Evolutionary conservation across 2,113 vertebrate species (phyloP), one percentile per base, ranked within the genome.

Genomic region (Puntigrus tetrazona): DNA sequence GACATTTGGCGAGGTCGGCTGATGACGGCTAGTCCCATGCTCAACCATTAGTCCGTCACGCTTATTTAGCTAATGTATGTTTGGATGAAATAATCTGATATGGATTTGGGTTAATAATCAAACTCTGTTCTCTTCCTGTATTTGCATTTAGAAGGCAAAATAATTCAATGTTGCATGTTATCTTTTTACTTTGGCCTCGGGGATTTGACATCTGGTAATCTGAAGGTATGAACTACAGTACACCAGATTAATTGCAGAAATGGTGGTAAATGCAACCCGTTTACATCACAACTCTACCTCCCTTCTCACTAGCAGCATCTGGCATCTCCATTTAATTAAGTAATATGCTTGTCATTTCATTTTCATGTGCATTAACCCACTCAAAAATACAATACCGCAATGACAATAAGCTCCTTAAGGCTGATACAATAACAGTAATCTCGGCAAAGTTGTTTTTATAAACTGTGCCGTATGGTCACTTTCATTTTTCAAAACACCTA

Each of bases 351-450:
- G 82, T 87, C 88, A 92, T 93, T 94, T 92, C 88, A 79, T 91
- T 91, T 84, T 84, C 59, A 7, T 85, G 82, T 88, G 88, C 90
- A 90, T 88, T 78, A 88, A 85, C 43, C 87, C 81, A 84, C 43
- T 70, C 86, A 89, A 89, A 88, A 89, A 89, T 73, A 92, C 92
- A 94, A 94, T 94, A 94, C 93, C 93, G 92, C 92, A 93, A 94
- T 92, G 90, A 93, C 93, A 90, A 75, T 95, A 95, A 95, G 92
- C 94, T 93, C 86, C 93, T 94, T 95, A 94, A 67, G 22, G 85
- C 90, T 92, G 92, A 93, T 92, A 92, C 92, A 93, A 93, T 93
- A 93, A 93, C 91, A 91, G 86, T 80, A 90, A 87, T 94, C 92
- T 90, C 59, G 81, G 83, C 45, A 85, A 80, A 82, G 90, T 86